phyloP scores from a whole-genome alignment of 2,888 invertebrate genomes.

The Drosophila anceps region DNA sequence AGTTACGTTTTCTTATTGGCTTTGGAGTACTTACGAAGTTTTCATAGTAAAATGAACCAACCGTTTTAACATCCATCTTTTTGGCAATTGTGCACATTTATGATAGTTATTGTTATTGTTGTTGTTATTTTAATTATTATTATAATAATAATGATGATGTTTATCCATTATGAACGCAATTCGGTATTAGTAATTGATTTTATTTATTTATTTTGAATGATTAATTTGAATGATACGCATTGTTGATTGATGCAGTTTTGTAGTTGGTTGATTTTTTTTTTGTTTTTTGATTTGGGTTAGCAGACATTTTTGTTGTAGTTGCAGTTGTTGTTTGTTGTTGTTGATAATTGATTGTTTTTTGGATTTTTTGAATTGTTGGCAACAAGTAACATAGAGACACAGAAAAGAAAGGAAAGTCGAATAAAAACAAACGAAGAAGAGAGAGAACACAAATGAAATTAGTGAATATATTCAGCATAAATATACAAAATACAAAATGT shows the following conservation, averaged over 20 bases:
- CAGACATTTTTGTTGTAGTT: constrained; percentile 50
- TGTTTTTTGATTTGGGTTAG: constrained; percentile 53
- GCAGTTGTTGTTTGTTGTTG: constrained; percentile 54
- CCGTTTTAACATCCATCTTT: constrained; percentile 98
- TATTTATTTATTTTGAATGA: constrained; percentile 28
- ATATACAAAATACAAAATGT: constrained; percentile 39
- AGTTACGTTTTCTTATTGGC: constrained; percentile 34
- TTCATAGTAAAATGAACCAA: constrained; percentile 98
- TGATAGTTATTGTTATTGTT: constrained; percentile 39
- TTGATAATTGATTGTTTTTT: constrained; percentile 25
- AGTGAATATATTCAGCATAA: constrained; percentile 68
- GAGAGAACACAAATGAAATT: constrained; percentile 78
- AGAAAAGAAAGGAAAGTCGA: constrained; percentile 59
- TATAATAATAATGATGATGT: constrained; percentile 14
- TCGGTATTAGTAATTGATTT: constrained; percentile 55
- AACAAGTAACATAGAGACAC: constrained; percentile 52
- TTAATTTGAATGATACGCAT: constrained; percentile 45
- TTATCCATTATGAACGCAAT: constrained; percentile 45
- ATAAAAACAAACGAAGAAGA: constrained; percentile 72
- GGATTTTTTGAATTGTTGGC: constrained; percentile 41
- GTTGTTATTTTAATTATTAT: constrained; percentile 33
- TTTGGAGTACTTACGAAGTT: constrained; percentile 94
- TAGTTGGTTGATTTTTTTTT: constrained; percentile 29
- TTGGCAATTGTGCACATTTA: constrained; percentile 79
- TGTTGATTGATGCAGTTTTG: constrained; percentile 57